Conservation (phyloP, 1,140 invertebrate species). For the Ceratoteleas bidentatus region DNA sequence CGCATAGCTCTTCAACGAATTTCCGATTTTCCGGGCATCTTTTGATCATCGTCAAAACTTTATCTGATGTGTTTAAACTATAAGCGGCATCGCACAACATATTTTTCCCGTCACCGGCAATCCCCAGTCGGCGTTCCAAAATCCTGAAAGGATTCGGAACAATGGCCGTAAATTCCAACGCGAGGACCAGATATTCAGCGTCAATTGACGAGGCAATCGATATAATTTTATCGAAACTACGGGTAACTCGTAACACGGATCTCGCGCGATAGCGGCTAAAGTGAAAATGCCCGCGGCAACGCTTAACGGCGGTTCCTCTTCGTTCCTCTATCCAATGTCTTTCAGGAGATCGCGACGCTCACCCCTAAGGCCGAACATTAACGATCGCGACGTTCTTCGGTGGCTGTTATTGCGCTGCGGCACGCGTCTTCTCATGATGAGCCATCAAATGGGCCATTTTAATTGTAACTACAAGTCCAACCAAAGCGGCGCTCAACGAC, state of each 20-base stretch:
- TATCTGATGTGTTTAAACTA: too few relatives aligned
- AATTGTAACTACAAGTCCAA: conserved; percentile 37
- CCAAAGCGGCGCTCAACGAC: too few relatives aligned
- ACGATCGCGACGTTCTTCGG: conserved; percentile 69
- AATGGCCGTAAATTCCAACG: not conserved
- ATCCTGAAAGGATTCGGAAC: too few relatives aligned
- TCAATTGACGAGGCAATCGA: conserved; percentile 50
- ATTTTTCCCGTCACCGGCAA: too few relatives aligned
- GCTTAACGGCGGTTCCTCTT: conserved; percentile 63
- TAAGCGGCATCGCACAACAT: too few relatives aligned
- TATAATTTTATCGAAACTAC: conserved; percentile 61
- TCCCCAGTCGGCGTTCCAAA: too few relatives aligned
- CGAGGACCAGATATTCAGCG: conserved; percentile 11
- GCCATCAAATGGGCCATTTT: conserved; percentile 68
- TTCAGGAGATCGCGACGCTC: conserved; percentile 47
- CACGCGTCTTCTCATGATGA: conserved; percentile 66
- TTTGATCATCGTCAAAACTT: too few relatives aligned
- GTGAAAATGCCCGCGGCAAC: conserved; percentile 55
- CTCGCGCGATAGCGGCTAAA: conserved; percentile 61
- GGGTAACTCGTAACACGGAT: conserved; percentile 57
- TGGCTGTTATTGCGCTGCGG: conserved; percentile 69
- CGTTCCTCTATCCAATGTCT: conserved; percentile 61
- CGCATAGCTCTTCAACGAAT: too few relatives aligned
- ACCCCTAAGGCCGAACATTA: conserved; percentile 64
- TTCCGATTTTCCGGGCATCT: too few relatives aligned